Conservation (phyloP, 2,113 vertebrate genomes). For the Drymodes brunneopygia region DNA sequence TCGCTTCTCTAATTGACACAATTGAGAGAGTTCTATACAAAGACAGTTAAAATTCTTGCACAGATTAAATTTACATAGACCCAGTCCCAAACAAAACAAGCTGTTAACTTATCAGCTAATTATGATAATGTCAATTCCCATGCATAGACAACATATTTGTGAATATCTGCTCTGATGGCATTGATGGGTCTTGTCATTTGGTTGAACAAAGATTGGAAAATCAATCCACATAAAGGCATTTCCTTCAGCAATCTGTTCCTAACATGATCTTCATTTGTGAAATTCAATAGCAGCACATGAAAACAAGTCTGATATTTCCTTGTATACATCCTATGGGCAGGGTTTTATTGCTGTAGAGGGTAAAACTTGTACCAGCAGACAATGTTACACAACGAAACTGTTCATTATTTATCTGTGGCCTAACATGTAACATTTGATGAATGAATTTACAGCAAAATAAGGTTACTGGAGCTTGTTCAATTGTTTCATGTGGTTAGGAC, state of each 20-base stretch:
- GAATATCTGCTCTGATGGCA: background rate
- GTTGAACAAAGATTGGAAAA: background rate
- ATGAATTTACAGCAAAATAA: constrained; percentile 57
- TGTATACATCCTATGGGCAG: background rate
- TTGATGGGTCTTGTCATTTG: background rate
- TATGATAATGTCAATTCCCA: background rate
- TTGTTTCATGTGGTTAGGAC: constrained; percentile 72
- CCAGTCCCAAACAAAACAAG: background rate
- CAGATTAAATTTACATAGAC: background rate
- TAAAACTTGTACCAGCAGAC: constrained; percentile 14
- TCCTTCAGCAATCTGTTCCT: background rate
- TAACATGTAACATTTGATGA: constrained; percentile 52
- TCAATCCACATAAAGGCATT: background rate
- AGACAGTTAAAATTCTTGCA: background rate
- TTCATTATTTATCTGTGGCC: constrained; percentile 38
- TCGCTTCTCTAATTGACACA: background rate
- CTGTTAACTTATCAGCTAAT: background rate
- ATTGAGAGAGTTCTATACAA: background rate
- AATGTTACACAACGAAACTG: background rate
- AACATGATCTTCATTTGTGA: background rate
- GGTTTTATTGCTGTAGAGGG: background rate
- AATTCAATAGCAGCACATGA: background rate
- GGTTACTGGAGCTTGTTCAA: constrained; percentile 49
- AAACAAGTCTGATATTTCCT: background rate
- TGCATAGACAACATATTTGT: background rate